A percentile compares a stretch with the other conserved stretches of the same genome.
phyloP scores from a whole-genome alignment of 2,113 vertebrate species.

The Mastomys coucha region DNA sequence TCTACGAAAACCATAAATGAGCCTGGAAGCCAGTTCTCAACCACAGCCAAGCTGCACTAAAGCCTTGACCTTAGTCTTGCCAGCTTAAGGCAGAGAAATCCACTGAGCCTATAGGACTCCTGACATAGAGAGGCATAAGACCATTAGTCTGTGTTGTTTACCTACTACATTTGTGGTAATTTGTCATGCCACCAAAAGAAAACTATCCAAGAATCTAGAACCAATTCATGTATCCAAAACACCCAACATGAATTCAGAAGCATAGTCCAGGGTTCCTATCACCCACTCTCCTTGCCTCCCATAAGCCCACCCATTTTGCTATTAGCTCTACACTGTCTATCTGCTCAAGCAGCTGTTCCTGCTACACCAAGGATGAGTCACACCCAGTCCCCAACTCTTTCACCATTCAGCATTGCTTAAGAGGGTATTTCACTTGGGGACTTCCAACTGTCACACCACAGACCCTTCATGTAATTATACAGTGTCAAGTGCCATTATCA shows the following conservation, averaged over 20 bases:
- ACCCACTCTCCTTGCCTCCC: not conserved
- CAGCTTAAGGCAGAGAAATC: not conserved
- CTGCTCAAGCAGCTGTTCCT: not conserved
- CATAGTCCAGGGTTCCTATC: not conserved
- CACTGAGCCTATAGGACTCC: not conserved
- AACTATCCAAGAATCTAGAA: constrained; percentile 26
- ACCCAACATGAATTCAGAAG: not conserved
- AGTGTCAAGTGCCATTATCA: constrained; percentile 42
- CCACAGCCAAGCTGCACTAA: not conserved
- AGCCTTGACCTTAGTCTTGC: not conserved
- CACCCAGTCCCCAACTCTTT: not conserved
- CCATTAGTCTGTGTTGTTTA: not conserved
- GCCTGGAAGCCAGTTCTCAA: not conserved
- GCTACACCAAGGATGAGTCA: not conserved
- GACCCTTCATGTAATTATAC: not conserved
- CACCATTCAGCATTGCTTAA: not conserved
- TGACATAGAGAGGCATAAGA: not conserved
- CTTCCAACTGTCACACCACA: not conserved
- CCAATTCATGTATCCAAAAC: not conserved
- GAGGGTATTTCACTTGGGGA: not conserved
- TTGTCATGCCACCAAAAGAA: constrained; percentile 4
- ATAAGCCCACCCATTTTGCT: not conserved
- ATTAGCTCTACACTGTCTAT: not conserved
- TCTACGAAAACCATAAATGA: not conserved
- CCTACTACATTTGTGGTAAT: not conserved